Conservation (phyloP, 2,113 vertebrate species). For the Crotophaga sulcirostris region DNA sequence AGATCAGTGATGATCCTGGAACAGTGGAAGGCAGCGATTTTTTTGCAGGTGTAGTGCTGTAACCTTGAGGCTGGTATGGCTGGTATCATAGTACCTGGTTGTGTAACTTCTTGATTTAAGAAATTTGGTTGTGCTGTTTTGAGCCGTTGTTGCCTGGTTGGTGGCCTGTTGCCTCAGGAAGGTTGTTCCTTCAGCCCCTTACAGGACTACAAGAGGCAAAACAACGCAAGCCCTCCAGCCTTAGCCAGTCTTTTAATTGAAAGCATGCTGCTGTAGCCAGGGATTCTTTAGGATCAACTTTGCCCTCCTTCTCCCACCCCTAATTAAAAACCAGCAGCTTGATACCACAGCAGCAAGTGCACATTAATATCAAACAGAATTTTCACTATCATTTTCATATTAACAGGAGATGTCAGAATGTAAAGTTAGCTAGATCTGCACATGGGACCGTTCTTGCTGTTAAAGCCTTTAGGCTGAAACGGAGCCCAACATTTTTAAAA, state of each 20-base stretch:
- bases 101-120: background rate
- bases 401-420: constrained; percentile 3
- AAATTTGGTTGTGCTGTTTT: background rate
- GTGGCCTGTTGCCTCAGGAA: background rate
- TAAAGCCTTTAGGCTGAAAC: constrained; percentile 58
- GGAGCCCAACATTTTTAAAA: constrained; percentile 31
- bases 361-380: constrained; percentile 57
- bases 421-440: constrained; percentile 23
- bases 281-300: background rate
- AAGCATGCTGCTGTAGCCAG: background rate
- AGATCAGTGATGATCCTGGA: background rate
- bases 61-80: background rate
- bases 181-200: background rate
- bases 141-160: background rate
- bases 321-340: constrained; percentile 21
- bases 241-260: background rate
- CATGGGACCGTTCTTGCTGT: constrained; percentile 36
- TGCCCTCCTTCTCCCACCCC: background rate
- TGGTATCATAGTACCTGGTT: background rate
- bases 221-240: background rate
- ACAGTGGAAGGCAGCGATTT: background rate
- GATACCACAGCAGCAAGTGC: constrained; percentile 30
- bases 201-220: background rate
- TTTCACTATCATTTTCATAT: constrained; percentile 23
- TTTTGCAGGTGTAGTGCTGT: background rate